Evolutionary conservation across 2,113 vertebrate genomes (phyloP), one percentile per base, ranked within the genome.

Genomic region (Sander vitreus): DNA sequence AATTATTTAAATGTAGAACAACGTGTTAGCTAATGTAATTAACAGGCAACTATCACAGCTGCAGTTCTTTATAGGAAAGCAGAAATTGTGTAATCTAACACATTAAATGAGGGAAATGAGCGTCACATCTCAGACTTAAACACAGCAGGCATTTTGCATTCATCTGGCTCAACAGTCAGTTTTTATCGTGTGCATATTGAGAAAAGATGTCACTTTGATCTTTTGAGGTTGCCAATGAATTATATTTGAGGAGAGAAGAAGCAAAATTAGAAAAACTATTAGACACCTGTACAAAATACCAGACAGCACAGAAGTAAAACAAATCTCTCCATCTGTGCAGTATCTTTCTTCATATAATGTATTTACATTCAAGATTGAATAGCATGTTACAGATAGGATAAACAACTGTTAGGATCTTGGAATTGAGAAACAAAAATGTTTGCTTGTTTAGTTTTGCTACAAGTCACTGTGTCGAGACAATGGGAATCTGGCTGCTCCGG

Each of bases 11-110:
- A 94, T 93, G 80, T 87, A 70, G 83, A 89, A 84, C 14, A 93
- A 94, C 39, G 90, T 94, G 93, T 90, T 84, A 89, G 91, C 92
- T 93, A 91, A 95, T 95, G 90, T 94, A 95, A 95, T 96, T 95
- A 95, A 92, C 87, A 66, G 80, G 86, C 92, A 93, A 93, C 93
- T 91, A 95, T 94, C 95, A 92, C 94, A 95, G 95, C 93, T 95
- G 94, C 92, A 95, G 87, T 92, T 93, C 93, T 90, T 93, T 83
- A 79, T 83, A 83, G 85, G 88, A 87, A 91, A 91, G 90, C 88
- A 93, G 84, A 94, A 95, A 95, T 95, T 94, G 94, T 94, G 87
- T 94, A 92, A 95, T 93, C 79, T 89, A 93, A 94, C 92, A 93
- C 94, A 91, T 95, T 93, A 95, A 93, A 92, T 93, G 91, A 94